Conservation (phyloP, 2,888 invertebrate species). For the Drosophila paracracens region DNA sequence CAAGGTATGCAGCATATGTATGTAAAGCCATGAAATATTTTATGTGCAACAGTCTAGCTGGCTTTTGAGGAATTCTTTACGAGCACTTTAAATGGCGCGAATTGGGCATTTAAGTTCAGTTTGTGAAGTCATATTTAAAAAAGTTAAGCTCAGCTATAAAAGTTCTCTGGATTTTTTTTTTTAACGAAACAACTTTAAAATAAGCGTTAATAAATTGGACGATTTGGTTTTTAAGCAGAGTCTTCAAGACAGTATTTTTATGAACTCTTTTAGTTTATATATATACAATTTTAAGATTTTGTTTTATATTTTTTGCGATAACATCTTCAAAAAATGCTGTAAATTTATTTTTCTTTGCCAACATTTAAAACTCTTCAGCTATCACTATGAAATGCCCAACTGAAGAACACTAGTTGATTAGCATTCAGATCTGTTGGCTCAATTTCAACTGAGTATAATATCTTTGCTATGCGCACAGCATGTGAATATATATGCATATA, state of each 20-base stretch:
- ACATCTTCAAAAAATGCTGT: not conserved
- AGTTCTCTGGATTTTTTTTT: not conserved
- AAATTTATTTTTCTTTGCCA: not conserved
- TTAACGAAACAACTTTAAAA: not conserved
- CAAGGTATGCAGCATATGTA: slow-evolving; percentile 43
- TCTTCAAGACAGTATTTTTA: no score
- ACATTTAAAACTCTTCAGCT: no score
- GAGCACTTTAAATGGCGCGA: not conserved
- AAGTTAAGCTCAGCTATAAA: not conserved
- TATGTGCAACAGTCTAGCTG: slow-evolving; percentile 37
- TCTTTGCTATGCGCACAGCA: not conserved
- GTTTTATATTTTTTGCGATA: no score
- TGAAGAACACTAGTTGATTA: not conserved
- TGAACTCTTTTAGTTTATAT: not conserved
- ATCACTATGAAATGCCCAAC: not conserved
- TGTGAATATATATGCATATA: slow-evolving; percentile 23
- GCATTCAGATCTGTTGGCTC: not conserved
- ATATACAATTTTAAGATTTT: not conserved
- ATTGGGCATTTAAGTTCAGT: slow-evolving; percentile 11
- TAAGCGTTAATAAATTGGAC: not conserved
- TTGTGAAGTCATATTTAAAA: not conserved
- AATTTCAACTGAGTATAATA: not conserved
- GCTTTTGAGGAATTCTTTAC: slow-evolving; percentile 42
- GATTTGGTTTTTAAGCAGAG: not conserved
- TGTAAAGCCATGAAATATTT: slow-evolving; percentile 50